Evolutionary conservation across 2,888 invertebrate species (phyloP), one percentile per base, ranked within the genome.

Genomic region (Perizoma affinitatum): DNA sequence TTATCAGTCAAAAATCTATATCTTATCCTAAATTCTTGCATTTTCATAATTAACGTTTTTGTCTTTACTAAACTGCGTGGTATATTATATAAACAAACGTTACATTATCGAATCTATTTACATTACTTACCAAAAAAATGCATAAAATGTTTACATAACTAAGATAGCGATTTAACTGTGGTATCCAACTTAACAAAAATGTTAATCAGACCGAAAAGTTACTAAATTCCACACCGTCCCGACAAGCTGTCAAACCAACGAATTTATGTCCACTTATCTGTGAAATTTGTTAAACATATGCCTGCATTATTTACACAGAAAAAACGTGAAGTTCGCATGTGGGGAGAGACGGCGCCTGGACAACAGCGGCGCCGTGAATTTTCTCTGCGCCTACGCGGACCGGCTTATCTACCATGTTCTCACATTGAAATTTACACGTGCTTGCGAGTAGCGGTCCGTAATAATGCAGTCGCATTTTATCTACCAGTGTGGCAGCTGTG

Each of bases 401-500:
- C 73, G 68, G 75, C 84, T 87, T 91, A 90, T 90, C 89, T 86
- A 73, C 76, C 79, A 69, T 83, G 86, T 89, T 91, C 89, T 88
- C 89, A 86, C 87, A 86, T 81, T 84, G 85, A 89, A 87, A 91
- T 91, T 91, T 90, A 92, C 90, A 90, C 90, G 83, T 90, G 86
- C 87, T 89, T 77, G 86, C 81, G 80, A 88, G 84, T 81, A 85
- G 82, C 80, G 74, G 78, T 73, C 82, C 76, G 84, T 89, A 88
- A 89, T 86, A 88, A 84, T 83, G 79, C 84, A 85, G 82, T 86
- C 82, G 86, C 86, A 77, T 86, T 87, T 88, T 89, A 90, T 91
- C 89, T 84, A 81, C 78, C 75, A 78, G 76, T 76, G 74, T 71
- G 82, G 82, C 86, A 83, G 81, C 85, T 76, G 82, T 76, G 79